phyloP scores from a whole-genome alignment of 2,797 vertebrate species.

The Hypotaenidia okinawae region DNA sequence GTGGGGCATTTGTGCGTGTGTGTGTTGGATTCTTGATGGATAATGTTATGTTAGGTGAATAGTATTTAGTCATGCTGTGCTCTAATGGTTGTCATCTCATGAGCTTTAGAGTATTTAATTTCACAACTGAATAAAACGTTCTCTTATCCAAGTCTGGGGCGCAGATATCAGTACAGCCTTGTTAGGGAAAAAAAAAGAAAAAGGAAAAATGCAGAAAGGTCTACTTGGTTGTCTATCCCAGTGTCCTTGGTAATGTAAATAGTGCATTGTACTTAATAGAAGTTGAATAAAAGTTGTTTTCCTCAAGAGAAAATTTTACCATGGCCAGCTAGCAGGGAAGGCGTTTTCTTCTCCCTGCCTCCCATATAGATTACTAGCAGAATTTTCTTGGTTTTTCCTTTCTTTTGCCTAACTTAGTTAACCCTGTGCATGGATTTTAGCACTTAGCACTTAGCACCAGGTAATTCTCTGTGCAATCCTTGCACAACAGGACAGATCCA shows the following conservation, averaged over 20 bases:
- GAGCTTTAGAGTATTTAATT: neutral
- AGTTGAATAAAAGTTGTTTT: neutral
- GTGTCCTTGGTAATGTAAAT: neutral
- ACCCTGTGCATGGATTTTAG: neutral
- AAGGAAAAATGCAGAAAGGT: neutral
- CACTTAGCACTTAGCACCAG: neutral
- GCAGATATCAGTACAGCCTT: neutral
- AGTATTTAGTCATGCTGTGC: neutral
- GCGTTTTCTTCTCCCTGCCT: neutral
- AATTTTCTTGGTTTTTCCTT: neutral
- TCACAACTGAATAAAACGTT: neutral
- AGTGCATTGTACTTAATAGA: accelerated
- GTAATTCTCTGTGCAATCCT: neutral
- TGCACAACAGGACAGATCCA: neutral
- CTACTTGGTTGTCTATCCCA: neutral
- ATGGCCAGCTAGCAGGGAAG: neutral
- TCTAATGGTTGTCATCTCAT: neutral
- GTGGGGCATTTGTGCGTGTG: neutral
- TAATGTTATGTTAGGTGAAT: neutral
- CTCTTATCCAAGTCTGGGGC: neutral
- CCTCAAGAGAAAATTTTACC: neutral
- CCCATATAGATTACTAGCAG: neutral
- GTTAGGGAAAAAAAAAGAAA: too few relatives aligned
- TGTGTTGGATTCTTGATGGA: neutral
- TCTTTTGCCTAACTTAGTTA: neutral